Conservation (phyloP, 2,113 vertebrate species). For the Hemibates koningsi region DNA sequence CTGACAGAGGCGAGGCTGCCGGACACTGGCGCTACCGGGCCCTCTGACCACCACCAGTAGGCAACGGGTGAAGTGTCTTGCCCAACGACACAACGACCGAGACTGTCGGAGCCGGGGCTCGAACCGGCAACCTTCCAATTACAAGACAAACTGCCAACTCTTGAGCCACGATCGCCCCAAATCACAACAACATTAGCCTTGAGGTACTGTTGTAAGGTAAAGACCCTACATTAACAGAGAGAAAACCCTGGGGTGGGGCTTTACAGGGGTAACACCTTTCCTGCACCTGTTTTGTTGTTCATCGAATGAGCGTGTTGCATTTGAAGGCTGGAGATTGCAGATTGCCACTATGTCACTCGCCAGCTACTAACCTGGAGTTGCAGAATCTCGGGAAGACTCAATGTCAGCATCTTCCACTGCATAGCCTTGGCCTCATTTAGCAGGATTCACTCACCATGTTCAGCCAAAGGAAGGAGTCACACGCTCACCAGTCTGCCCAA, state of each 20-base stretch:
- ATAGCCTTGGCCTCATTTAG: not conserved
- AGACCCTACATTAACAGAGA: not conserved
- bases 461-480: not conserved
- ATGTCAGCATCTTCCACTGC: not conserved
- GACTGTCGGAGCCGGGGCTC: fast-evolving
- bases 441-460: not conserved
- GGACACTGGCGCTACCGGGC: fast-evolving
- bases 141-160: not conserved
- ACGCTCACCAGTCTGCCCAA: not conserved
- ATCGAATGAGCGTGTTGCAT: not conserved
- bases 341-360: not conserved
- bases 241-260: not conserved
- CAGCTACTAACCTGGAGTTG: not conserved
- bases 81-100: fast-evolving
- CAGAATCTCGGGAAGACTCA: not conserved
- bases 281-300: not conserved
- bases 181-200: not conserved
- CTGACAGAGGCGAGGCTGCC: too few relatives aligned
- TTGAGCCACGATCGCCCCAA: not conserved
- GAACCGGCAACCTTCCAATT: not conserved
- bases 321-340: not conserved
- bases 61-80: not conserved
- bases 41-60: not conserved
- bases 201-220: not conserved
- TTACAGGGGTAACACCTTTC: not conserved